Base-by-base conservation (phyloP, 2,797 vertebrate species). In the Phataginus tricuspis region DNA sequence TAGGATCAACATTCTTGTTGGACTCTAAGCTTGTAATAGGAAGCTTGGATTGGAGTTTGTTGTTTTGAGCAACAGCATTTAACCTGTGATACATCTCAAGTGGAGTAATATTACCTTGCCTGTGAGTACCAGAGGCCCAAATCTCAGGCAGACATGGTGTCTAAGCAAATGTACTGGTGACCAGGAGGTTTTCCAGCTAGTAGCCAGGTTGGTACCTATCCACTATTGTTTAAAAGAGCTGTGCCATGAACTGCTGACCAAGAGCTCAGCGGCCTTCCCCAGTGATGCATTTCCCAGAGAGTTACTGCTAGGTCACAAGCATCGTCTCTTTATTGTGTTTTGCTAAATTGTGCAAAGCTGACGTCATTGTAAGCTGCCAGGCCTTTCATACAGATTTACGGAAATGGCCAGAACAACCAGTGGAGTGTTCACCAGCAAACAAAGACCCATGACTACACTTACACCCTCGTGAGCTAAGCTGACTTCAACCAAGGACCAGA, bases 341-440 rank as follows among this genome's bases (percentile, higher is more conserved):
- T 88, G 45, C 51, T 92, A 12, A 77, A 31, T 87, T 90, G 53
- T 5, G 51, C 49, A 57, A 61, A 85, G 27, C n/a, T 96, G 88
- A 90, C 0, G 0, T 95, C 85, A 94, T 23, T 90, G 37, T 74
- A 95, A 93, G 45, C 57, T 97, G 57, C 9, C 23, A 78, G 6
- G 7, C n/a, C 37, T 96, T 92, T 95, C 42, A 59, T 74, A 83
- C 59, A 92, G 51, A 95, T 92, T 92, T 87, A 88, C 29, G 59
- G 74, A 64, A 80, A 86, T 61, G 27, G 7, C 37, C 31, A 86
- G 57, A 96, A 96, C 72, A 94, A 94, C 49, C 42, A 96, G 34
- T 77, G 61, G 49, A 87, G 13, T 94, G 94, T 92, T 96, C n/a
- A 92, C 37, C 88, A 95, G 14, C 14, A 25, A 97, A 82, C 74